Conservation (phyloP, 2,113 vertebrate species). For the Stegostoma tigrinum region DNA sequence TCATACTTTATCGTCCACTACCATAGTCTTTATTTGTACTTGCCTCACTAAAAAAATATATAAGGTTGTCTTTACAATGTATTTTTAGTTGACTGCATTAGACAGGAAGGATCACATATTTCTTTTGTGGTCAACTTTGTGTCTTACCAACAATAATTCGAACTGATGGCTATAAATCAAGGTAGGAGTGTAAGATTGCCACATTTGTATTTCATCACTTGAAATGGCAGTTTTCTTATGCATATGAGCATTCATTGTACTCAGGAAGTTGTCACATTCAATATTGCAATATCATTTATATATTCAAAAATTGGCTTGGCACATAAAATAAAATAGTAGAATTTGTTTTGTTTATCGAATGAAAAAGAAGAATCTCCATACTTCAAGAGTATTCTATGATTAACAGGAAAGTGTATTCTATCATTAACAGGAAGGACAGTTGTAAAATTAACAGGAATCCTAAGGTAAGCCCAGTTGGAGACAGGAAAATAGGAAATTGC, state of each 20-base stretch:
- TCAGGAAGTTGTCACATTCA: background rate
- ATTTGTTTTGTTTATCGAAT: background rate
- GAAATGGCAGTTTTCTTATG: background rate
- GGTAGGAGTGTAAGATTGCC: background rate
- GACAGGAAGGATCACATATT: background rate
- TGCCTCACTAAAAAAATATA: background rate
- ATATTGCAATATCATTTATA: background rate
- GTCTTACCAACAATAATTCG: background rate
- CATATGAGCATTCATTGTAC: background rate
- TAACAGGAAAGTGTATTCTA: background rate
- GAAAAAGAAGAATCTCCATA: background rate
- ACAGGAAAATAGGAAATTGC: background rate
- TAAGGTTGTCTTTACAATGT: background rate
- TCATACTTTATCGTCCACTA: background rate
- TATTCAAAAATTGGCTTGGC: background rate
- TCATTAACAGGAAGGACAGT: background rate
- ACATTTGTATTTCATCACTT: background rate
- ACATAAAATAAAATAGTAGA: background rate
- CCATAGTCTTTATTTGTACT: background rate
- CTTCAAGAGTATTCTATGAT: background rate
- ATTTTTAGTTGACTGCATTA: background rate
- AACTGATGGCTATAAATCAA: conserved; percentile 23
- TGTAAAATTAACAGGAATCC: background rate
- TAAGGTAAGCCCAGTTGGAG: background rate
- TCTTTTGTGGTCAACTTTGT: background rate